Evolutionary conservation across 2,888 invertebrate genomes (phyloP), one percentile per base, ranked within the genome.

Genomic region (Rhopalosiphum nymphaeae): DNA sequence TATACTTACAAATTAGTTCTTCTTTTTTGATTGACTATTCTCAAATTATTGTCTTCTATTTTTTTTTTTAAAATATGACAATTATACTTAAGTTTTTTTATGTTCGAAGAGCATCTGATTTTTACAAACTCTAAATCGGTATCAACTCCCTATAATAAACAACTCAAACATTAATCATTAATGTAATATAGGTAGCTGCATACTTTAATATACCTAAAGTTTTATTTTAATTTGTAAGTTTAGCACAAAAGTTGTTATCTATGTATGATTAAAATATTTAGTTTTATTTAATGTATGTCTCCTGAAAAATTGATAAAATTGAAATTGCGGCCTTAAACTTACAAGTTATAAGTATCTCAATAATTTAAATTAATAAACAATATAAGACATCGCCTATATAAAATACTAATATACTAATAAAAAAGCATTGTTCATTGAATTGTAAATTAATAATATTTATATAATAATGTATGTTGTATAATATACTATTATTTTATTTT

Each of bases 101-200:
- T 49, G 42, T 92, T 92, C 67, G 87, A 49, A 36, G n/a, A 46
- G 36, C 92, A 92, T 67, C 49, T 92, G 3, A 92, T 49, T 67
- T 92, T 67, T 46, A 92, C 36, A 4, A 92, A 46, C 36, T 92
- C 67, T 25, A 92, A 61, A 26, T 92, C 92, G 36, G 36, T 26
- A 78, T 91, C 91, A 16, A 91, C 46, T 67, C 49, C 67, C 90
- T 91, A 2, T 36, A 67, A 16, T 36, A n/a, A 16, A 7, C 1
- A 67, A 21, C 16, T 67, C 36, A 67, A 36, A 49, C 44, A 86
- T 85, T 26, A 46, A 53, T 53, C 25, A 29, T 86, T 5, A 86
- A 46, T 87, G 4, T 29, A 29, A 86, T 84, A 42, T 21, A 29
- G 7, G n/a, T 86, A 46, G 1, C 25, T 42, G 25, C 21, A 16